Percentiles rank a stretch among this genome's conserved stretches.
Evolutionary conservation across 1,140 invertebrate genomes (phyloP).

Genomic region (Drosophila rhopaloa): DNA sequence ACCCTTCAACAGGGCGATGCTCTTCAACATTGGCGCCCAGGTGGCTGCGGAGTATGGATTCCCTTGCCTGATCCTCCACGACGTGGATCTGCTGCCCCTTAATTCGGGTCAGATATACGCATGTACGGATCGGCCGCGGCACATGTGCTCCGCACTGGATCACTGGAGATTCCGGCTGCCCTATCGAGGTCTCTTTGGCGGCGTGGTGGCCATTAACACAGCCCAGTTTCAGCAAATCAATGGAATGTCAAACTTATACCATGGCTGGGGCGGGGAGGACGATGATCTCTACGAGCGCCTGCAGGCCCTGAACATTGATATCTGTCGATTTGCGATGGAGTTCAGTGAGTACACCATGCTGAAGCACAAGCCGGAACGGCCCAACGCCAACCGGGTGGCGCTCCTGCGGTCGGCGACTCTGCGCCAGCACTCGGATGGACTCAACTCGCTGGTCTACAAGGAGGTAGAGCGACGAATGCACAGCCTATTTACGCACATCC

Average conservation of each 20-base stretch:
- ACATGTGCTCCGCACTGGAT: constrained; percentile 97
- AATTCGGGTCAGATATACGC: constrained; percentile 96
- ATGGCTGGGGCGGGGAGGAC: constrained; percentile 96
- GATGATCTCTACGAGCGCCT: constrained; percentile 93
- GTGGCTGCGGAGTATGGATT: constrained; percentile 90
- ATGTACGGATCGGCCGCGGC: constrained; percentile 93
- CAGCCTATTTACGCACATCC: constrained; percentile 87
- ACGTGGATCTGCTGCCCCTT: constrained; percentile 97
- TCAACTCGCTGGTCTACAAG: constrained; percentile 89
- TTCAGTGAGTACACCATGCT: constrained; percentile 92
- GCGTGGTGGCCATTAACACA: constrained; percentile 90
- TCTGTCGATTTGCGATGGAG: constrained; percentile 89
- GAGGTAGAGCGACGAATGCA: constrained; percentile 86
- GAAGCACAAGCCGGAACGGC: constrained; percentile 87
- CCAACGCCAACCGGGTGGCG: constrained; percentile 67
- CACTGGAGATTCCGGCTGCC: constrained; percentile 93
- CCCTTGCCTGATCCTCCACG: constrained; percentile 97
- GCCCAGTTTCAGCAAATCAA: constrained; percentile 92
- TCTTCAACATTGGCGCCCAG: constrained; percentile 96
- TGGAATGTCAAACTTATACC: constrained; percentile 93
- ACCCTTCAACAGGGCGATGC: constrained; percentile 96
- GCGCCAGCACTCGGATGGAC: constrained; percentile 88
- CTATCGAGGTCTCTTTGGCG: constrained; percentile 90
- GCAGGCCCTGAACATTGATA: constrained; percentile 85
- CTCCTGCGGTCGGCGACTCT: constrained; percentile 85